Evolutionary conservation across 2,797 vertebrate genomes (phyloP).

Genomic region (Aldrovandia affinis): DNA sequence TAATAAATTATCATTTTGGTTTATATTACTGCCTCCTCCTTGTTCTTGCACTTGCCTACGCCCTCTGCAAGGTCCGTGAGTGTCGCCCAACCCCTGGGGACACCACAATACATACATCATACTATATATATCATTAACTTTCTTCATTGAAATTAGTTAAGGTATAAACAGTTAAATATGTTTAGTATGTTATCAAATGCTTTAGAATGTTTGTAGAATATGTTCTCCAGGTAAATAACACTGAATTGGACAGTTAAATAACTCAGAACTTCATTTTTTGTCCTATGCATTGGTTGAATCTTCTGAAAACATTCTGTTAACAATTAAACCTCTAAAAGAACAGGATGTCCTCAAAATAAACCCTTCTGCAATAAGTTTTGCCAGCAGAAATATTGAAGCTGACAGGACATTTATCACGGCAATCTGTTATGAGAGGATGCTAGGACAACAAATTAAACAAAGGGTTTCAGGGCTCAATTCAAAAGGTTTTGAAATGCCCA

Average conservation of each 20-base stretch:
- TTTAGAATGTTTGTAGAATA: neutral
- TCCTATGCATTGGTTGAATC: conserved; percentile 17
- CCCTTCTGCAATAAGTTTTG: conserved; percentile 20
- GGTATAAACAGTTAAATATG: neutral
- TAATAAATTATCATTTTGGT: no score
- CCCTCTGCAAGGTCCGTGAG: no score
- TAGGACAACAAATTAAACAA: conserved; percentile 5
- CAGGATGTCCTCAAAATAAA: conserved; percentile 28
- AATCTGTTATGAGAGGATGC: conserved; percentile 1
- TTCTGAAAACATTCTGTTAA: conserved; percentile 12
- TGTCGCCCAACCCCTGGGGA: no score
- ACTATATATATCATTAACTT: neutral
- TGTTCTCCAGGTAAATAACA: neutral
- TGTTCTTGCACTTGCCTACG: no score
- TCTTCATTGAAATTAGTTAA: neutral
- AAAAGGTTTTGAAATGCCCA: conserved; percentile 16
- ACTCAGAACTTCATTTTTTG: conserved; percentile 7
- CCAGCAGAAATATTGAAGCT: conserved; percentile 10
- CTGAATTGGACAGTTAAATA: neutral
- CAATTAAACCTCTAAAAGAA: conserved; percentile 22
- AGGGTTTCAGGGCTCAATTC: conserved; percentile 8
- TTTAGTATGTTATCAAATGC: neutral
- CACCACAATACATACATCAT: no score
- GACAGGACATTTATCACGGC: neutral
- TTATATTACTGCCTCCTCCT: no score